phyloP scores from a whole-genome alignment of 2,888 invertebrate species.

The Monopis laevigella region DNA sequence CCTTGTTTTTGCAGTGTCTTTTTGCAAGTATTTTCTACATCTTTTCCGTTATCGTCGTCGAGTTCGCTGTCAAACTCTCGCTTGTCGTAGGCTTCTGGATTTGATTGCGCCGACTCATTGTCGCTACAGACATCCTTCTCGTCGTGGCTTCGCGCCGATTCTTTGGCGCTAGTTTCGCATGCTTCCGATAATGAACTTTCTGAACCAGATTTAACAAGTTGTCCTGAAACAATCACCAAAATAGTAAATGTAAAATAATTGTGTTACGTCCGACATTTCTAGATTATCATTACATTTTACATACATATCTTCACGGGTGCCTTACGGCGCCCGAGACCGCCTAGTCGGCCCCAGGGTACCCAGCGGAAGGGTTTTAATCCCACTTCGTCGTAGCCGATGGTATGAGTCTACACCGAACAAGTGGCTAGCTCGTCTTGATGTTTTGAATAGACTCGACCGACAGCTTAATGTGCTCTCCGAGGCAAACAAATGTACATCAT shows the following conservation, averaged over 20 bases:
- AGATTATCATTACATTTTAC: too few relatives aligned
- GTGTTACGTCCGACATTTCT: too few relatives aligned
- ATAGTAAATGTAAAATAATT: neutral
- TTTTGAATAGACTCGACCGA: too few relatives aligned
- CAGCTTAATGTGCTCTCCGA: too few relatives aligned
- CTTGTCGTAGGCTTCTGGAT: slow-evolving; percentile 34
- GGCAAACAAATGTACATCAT: too few relatives aligned
- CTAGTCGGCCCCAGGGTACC: too few relatives aligned
- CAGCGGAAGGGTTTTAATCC: too few relatives aligned
- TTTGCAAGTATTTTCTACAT: slow-evolving; percentile 24
- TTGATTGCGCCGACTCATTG: slow-evolving; percentile 56
- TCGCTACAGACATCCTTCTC: slow-evolving; percentile 79
- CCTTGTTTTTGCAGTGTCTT: slow-evolving; percentile 51
- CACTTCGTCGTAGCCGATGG: too few relatives aligned
- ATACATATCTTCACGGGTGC: too few relatives aligned
- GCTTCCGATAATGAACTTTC: slow-evolving; percentile 88
- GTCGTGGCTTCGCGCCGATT: slow-evolving; percentile 74
- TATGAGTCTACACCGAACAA: too few relatives aligned
- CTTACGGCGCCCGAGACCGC: too few relatives aligned
- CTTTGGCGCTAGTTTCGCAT: slow-evolving; percentile 73
- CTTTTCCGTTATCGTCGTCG: slow-evolving; percentile 21
- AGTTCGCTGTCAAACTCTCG: slow-evolving; percentile 46
- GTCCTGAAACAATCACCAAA: slow-evolving; percentile 24
- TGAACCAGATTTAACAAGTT: slow-evolving; percentile 82
- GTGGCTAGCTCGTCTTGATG: too few relatives aligned